Percentiles rank a stretch among this genome's conserved stretches.
These are phyloP conservation scores for Diorhabda sublineata DNA, from an alignment of 1,140 invertebrate species.

Conservation along the genomic window DNA sequence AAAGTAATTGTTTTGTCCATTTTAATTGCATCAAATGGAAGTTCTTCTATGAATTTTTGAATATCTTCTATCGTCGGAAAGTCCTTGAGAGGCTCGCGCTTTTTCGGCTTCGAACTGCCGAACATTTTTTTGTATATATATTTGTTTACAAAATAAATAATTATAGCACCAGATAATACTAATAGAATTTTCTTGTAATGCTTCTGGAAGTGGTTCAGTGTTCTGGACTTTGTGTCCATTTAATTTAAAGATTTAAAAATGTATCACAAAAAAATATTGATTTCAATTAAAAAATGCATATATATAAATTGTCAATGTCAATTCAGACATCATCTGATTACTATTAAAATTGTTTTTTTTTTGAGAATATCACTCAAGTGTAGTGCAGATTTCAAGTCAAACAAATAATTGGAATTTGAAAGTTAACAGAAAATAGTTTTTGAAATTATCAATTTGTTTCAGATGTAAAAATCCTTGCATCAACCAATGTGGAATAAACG, in stretches of 20 bases:
- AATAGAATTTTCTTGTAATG: slow-evolving; percentile 28
- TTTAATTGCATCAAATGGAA: slow-evolving; percentile 26
- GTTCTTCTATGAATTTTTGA: slow-evolving; percentile 32
- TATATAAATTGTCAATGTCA: too few species aligned
- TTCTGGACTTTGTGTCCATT: slow-evolving; percentile 16
- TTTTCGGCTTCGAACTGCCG: slow-evolving; percentile 15
- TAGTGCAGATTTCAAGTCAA: too few species aligned
- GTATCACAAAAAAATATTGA: too few species aligned
- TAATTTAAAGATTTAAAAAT: slow-evolving; percentile 13
- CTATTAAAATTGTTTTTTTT: too few species aligned
- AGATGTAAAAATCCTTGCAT: slow-evolving; percentile 70
- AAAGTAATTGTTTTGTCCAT: slow-evolving; percentile 23
- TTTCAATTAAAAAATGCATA: too few species aligned
- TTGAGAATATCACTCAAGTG: too few species aligned
- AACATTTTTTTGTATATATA: slow-evolving; percentile 23
- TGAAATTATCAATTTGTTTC: slow-evolving; percentile 27
- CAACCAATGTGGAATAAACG: slow-evolving; percentile 70
- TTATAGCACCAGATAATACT: slow-evolving; percentile 18
- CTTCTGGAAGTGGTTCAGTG: slow-evolving; percentile 20
- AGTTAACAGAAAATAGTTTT: too few species aligned
- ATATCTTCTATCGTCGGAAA: slow-evolving; percentile 32
- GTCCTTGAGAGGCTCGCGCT: slow-evolving; percentile 25
- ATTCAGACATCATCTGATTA: too few species aligned
- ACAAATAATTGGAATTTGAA: too few species aligned
- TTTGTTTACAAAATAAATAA: slow-evolving; percentile 24